Base-by-base conservation (phyloP, 1,140 invertebrate species). In the Drosophila fuyamai region DNA sequence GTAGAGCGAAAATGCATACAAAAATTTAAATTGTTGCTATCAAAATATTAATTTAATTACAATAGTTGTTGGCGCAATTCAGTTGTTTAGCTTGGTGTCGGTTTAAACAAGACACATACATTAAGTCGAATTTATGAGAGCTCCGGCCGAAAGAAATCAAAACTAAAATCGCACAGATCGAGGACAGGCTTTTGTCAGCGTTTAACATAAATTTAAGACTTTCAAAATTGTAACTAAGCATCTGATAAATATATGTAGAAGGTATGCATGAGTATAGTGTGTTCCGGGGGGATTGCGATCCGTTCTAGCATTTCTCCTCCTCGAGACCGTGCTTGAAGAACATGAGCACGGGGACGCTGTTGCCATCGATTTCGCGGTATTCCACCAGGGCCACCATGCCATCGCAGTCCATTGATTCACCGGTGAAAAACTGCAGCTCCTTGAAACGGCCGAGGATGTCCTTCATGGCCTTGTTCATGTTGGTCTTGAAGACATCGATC, bases 401-500 rank as follows among this genome's bases (percentile, higher is more conserved):
- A 75, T 98, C 98, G 68, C 96, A 95, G 81, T 98, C 97, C 96
- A 98, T 98, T 1, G 97, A 97, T 94, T 98, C 97, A 36, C 98
- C 98, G 66, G 97, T 98, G 93, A 98, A 99, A 91, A 99, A 98
- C 90, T 98, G 97, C 23, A 98, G 94, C 60, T 98, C 98, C 91
- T 98, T 98, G 94, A 98, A 98, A 93, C 97, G 96, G 40, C 95
- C 94, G 43, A 99, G 93, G 79, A 99, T 95, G 75, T 98, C 97
- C 92, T 98, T 99, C 96, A 98, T 98, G 48, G 97, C 97, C 94
- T 97, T 97, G 93, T 98, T 98, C 93, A 98, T 97, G 92, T 98
- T 98, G 12, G 95, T 96, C 93, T 98, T 98, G 92, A 98, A 97
- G 16, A 96, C 93, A 12, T 97, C 96, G 65, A 98, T 96, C 94